A percentile compares a stretch with the other conserved stretches of the same genome.
These are phyloP conservation scores for Pardalotus punctatus DNA, from an alignment of 2,113 vertebrate species.

Conservation along the genomic window DNA sequence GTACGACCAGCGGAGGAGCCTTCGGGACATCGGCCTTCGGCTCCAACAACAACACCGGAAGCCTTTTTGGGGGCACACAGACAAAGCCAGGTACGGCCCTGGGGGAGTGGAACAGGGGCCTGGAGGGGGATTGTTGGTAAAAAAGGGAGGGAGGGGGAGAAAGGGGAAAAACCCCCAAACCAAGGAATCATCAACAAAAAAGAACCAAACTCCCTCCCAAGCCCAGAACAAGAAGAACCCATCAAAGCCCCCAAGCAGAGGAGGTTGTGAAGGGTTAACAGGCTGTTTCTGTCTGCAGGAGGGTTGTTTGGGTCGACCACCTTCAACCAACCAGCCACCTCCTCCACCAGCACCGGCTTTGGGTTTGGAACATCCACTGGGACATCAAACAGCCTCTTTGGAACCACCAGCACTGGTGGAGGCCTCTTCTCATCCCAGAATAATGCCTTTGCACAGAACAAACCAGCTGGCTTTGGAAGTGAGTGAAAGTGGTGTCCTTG, in stretches of 20 bases:
- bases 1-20: slow-evolving; percentile 79
- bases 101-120: rapidly evolving
- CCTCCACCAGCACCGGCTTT: slow-evolving; percentile 88
- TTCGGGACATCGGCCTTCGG: slow-evolving; percentile 93
- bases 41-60: slow-evolving; percentile 80
- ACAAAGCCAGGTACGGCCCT: slow-evolving; percentile 85
- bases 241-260: rapidly evolving
- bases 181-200: rapidly evolving
- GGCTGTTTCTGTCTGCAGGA: slow-evolving; percentile 63
- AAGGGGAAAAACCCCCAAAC: neutral
- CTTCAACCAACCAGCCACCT: slow-evolving; percentile 91
- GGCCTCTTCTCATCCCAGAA: slow-evolving; percentile 92
- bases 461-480: slow-evolving; percentile 92
- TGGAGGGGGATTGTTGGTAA: rapidly evolving
- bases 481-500: slow-evolving; percentile 54
- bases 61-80: slow-evolving; percentile 89
- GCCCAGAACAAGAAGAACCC: rapidly evolving
- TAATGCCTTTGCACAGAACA: slow-evolving; percentile 93
- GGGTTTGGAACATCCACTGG: slow-evolving; percentile 88
- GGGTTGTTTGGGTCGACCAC: slow-evolving; percentile 92
- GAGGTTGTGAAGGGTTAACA: neutral
- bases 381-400: slow-evolving; percentile 88
- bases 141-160: rapidly evolving
- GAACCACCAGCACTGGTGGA: slow-evolving; percentile 82
- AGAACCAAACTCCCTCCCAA: rapidly evolving